Evolutionary conservation across 2,113 vertebrate genomes (phyloP).

Genomic region (Cyprinodon tularosa): DNA sequence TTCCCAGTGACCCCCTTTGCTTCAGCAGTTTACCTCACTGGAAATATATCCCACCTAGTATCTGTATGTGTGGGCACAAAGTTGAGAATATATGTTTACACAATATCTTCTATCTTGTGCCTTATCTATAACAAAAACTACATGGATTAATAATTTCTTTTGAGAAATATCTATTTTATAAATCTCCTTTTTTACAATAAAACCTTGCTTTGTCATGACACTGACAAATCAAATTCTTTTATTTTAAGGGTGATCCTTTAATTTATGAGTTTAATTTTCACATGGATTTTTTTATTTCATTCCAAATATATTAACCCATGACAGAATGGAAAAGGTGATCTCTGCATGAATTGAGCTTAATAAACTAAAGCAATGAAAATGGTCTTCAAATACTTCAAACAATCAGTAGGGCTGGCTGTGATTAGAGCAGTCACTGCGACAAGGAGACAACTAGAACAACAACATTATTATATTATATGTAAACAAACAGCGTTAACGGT

Average conservation of each 20-base stretch:
- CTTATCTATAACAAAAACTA: background rate
- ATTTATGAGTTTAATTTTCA: background rate
- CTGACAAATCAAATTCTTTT: background rate
- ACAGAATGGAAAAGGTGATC: constrained; percentile 33
- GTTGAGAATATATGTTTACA: background rate
- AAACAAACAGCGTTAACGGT: too few species aligned
- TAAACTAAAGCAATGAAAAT: too few species aligned
- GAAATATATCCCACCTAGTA: background rate
- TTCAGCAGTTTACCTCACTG: too few species aligned
- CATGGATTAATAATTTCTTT: background rate
- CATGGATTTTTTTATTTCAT: constrained; percentile 35
- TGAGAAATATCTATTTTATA: background rate
- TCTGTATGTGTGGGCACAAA: background rate
- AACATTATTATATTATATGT: too few species aligned
- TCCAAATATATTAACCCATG: constrained; percentile 56
- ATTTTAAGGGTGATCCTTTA: background rate
- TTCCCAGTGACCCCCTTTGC: too few species aligned
- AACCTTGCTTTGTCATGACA: background rate
- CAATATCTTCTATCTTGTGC: background rate
- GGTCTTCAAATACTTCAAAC: too few species aligned
- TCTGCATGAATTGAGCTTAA: constrained; percentile 32
- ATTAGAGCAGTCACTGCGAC: background rate
- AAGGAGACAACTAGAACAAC: background rate
- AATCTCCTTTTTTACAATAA: background rate
- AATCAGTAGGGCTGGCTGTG: too few species aligned